Evolutionary conservation across 37 sponge, comb jelly and placozoan genomes (phyloP).

Genomic region (Chondrosia reniformis): DNA sequence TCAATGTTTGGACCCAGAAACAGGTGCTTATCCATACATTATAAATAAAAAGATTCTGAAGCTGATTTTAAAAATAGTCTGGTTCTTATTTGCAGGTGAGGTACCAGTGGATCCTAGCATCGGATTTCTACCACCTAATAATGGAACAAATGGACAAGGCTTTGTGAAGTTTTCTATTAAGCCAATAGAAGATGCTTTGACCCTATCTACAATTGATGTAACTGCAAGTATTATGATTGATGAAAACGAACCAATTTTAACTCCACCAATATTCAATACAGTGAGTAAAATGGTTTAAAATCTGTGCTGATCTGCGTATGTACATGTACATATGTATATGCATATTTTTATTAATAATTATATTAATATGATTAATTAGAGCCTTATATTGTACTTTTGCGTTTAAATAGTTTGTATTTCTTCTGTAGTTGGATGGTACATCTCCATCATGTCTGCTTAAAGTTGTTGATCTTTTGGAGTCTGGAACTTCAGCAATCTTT

Average conservation of each 20-base stretch:
- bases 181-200: not conserved
- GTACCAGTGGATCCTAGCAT: conserved; percentile 18
- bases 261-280: conserved; percentile 32
- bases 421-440: no score
- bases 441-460: no score
- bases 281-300: conserved; percentile 3
- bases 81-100: conserved; percentile 3
- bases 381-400: no score
- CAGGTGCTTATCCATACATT: conserved; percentile 13
- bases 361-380: no score
- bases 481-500: no score
- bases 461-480: no score
- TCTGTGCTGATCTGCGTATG: not conserved
- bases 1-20: conserved; percentile 30
- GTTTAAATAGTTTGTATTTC: no score
- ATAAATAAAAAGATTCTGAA: no score
- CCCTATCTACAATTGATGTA: conserved; percentile 16
- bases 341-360: no score
- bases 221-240: conserved; percentile 24
- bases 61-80: no score
- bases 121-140: conserved; percentile 37
- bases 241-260: conserved; percentile 27
- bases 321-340: no score
- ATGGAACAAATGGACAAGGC: conserved; percentile 35
- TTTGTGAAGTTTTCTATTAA: conserved; percentile 28